phyloP scores from a whole-genome alignment of 2,888 invertebrate genomes.

The Drosophila parthenogenetica region DNA sequence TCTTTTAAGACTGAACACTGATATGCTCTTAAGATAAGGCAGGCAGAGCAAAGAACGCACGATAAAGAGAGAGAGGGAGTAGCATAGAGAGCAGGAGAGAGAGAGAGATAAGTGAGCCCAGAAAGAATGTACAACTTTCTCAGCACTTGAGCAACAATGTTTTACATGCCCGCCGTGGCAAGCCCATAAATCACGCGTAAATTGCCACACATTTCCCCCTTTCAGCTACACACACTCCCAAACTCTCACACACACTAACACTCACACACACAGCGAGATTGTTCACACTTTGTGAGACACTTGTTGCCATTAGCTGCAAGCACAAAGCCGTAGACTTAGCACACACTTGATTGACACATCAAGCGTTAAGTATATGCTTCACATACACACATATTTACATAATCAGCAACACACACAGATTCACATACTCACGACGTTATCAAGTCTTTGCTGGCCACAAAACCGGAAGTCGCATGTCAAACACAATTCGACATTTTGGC shows the following conservation, averaged over 20 bases:
- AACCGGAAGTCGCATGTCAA: constrained; percentile 66
- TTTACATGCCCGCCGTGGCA: constrained; percentile 37
- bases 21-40: constrained; percentile 74
- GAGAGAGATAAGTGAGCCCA: not conserved
- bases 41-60: not conserved
- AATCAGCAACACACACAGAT: not conserved
- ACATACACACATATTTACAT: constrained; percentile 21
- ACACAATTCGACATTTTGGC: constrained; percentile 43
- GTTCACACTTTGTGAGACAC: constrained; percentile 51
- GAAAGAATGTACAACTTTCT: constrained; percentile 24
- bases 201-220: constrained; percentile 27
- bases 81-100: not conserved
- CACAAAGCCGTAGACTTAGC: constrained; percentile 32
- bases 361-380: constrained; percentile 32
- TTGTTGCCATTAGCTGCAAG: constrained; percentile 58
- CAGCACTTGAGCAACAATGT: constrained; percentile 41
- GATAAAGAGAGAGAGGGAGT: not conserved
- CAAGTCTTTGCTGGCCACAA: constrained; percentile 23
- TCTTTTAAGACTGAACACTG: constrained; percentile 53
- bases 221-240: not conserved
- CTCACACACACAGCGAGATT: not conserved
- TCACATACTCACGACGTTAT: constrained; percentile 38
- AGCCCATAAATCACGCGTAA: constrained; percentile 63
- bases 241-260: not conserved
- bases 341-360: constrained; percentile 63